Evolutionary conservation across 2,888 invertebrate genomes (phyloP).

Genomic region (Agrotis exclamationis): DNA sequence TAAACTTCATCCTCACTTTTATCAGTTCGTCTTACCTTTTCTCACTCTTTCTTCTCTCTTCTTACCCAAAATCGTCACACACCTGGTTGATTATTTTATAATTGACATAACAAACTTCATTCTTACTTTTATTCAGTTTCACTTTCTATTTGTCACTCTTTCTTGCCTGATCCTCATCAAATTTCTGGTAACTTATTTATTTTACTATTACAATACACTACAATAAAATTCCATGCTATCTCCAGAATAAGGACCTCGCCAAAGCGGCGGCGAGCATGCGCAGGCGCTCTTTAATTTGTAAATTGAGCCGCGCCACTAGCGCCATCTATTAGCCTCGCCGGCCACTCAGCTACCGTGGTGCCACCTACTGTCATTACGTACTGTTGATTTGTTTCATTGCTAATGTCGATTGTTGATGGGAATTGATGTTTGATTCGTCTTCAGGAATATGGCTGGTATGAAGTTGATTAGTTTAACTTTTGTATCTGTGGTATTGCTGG

Average conservation of each 20-base stretch:
- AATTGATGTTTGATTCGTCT: slow-evolving; percentile 51
- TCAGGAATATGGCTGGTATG: not conserved
- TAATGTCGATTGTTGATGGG: slow-evolving; percentile 49
- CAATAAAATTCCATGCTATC: not conserved
- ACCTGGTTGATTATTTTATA: not conserved
- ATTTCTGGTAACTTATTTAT: too few relatives aligned
- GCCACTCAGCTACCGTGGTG: slow-evolving; percentile 71
- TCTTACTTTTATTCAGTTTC: too few relatives aligned
- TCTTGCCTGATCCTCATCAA: too few relatives aligned
- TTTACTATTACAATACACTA: too few relatives aligned
- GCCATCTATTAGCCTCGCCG: slow-evolving; percentile 83
- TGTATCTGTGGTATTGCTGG: not conserved
- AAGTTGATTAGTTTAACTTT: not conserved
- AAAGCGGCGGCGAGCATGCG: slow-evolving; percentile 73
- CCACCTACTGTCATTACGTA: slow-evolving; percentile 57
- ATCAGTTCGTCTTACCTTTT: not conserved
- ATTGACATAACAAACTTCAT: too few relatives aligned
- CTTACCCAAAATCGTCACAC: not conserved
- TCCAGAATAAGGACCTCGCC: slow-evolving; percentile 72
- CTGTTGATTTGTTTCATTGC: slow-evolving; percentile 50
- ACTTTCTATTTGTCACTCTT: too few relatives aligned
- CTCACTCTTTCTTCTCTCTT: not conserved
- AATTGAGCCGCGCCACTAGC: slow-evolving; percentile 83
- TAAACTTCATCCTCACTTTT: not conserved
- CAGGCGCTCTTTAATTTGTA: slow-evolving; percentile 87